Evolutionary conservation across 2,888 invertebrate species (phyloP).

Genomic region (Neria commutata): DNA sequence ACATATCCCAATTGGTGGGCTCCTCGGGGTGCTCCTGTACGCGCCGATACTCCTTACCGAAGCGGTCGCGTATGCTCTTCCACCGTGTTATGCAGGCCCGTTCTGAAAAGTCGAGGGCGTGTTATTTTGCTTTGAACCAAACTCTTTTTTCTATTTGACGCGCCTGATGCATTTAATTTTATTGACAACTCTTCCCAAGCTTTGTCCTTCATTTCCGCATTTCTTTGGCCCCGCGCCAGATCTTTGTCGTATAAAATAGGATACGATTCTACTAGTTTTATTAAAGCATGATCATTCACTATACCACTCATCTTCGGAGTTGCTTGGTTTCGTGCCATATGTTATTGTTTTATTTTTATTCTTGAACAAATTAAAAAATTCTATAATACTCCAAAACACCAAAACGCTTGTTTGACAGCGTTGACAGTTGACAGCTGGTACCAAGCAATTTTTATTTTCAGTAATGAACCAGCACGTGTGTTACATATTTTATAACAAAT

Average conservation of each 20-base stretch:
- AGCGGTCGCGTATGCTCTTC: constrained; percentile 54
- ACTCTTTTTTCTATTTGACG: neutral
- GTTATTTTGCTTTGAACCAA: neutral
- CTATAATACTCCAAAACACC: no score
- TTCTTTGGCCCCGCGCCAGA: constrained; percentile 43
- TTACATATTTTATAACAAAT: no score
- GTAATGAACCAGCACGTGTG: no score
- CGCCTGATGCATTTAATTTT: constrained; percentile 44
- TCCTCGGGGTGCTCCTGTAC: constrained; percentile 48
- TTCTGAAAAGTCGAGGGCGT: constrained; percentile 26
- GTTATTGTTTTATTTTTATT: no score
- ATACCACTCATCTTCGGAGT: constrained; percentile 19
- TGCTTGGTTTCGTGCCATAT: no score
- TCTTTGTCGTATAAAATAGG: constrained; percentile 53
- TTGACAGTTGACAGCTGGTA: no score
- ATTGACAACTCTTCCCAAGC: constrained; percentile 49
- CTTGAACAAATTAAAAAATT: no score
- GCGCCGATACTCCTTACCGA: constrained; percentile 52
- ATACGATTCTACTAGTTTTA: constrained; percentile 44
- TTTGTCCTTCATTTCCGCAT: constrained; percentile 45
- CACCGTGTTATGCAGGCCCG: constrained; percentile 54
- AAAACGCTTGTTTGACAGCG: no score
- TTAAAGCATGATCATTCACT: constrained; percentile 44
- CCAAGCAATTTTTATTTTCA: no score
- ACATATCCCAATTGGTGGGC: constrained; percentile 52